Conservation (phyloP, 2,797 vertebrate species). For the Sandelia bainsii region DNA sequence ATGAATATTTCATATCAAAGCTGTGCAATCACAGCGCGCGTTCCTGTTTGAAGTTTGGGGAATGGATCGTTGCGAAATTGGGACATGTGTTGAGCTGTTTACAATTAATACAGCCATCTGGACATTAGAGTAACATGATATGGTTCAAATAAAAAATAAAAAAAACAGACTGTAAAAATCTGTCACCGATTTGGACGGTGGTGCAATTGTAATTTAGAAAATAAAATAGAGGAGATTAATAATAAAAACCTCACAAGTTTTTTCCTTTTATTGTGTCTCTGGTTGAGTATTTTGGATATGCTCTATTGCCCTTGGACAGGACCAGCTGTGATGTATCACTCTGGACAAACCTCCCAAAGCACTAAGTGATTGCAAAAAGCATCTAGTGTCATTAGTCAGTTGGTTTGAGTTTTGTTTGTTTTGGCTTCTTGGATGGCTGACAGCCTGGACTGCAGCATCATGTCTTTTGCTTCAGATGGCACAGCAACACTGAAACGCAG, state of each 20-base stretch:
- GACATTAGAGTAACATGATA: constrained; percentile 68
- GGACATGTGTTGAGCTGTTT: constrained; percentile 80
- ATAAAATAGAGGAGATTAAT: constrained; percentile 53
- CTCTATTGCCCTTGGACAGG: constrained; percentile 48
- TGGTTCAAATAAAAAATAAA: constrained; percentile 63
- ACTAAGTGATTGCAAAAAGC: constrained; percentile 65
- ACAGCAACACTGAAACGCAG: constrained; percentile 74
- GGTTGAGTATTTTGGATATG: constrained; percentile 30
- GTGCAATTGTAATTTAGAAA: constrained; percentile 43
- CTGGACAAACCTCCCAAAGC: constrained; percentile 66
- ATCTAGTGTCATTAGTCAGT: constrained; percentile 70
- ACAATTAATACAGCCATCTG: constrained; percentile 80
- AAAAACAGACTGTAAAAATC: constrained; percentile 57
- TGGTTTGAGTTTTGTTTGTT: constrained; percentile 76
- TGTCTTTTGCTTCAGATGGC: constrained; percentile 76
- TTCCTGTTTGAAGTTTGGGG: constrained; percentile 82
- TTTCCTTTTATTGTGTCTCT: constrained; percentile 18
- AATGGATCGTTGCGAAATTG: constrained; percentile 75
- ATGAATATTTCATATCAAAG: constrained; percentile 87
- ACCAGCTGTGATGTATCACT: constrained; percentile 59
- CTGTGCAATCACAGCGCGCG: constrained; percentile 81
- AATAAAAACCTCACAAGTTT: constrained; percentile 25
- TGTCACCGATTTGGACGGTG: constrained; percentile 37
- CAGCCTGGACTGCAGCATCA: constrained; percentile 79
- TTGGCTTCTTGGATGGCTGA: constrained; percentile 73